phyloP scores from a whole-genome alignment of 2,888 invertebrate genomes.

The Eristalis pertinax region DNA sequence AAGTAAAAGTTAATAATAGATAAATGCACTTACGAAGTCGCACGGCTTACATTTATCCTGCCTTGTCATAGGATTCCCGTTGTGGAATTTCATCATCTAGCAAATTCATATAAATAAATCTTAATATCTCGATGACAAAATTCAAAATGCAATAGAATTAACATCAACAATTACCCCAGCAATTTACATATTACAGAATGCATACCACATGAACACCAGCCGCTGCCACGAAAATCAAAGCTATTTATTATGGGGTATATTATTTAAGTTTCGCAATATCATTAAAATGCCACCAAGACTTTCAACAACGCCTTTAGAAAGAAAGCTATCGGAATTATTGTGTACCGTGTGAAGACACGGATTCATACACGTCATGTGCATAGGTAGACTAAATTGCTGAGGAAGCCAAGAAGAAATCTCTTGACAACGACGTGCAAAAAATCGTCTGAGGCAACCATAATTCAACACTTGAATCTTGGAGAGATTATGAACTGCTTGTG shows the following conservation, averaged over 20 bases:
- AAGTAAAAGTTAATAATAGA: constrained; percentile 63
- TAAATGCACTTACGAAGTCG: constrained; percentile 38
- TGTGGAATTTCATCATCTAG: neutral
- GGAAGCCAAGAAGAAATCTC: neutral
- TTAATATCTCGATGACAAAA: neutral
- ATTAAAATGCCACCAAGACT: constrained; percentile 4
- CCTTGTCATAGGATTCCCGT: no score
- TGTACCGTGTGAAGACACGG: neutral
- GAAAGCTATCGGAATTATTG: neutral
- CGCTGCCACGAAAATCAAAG: constrained; percentile 21
- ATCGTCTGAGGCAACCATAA: constrained; percentile 27
- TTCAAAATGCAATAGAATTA: neutral
- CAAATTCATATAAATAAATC: neutral
- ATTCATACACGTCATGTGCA: neutral
- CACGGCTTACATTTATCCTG: neutral
- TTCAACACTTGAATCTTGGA: constrained; percentile 36
- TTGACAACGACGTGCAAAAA: constrained; percentile 6
- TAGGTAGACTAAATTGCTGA: neutral
- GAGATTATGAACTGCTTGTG: constrained; percentile 15
- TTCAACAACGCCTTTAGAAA: neutral
- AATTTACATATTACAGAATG: no score
- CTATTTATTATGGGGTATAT: neutral
- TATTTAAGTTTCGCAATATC: constrained; percentile 15
- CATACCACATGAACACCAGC: no score
- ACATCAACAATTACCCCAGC: neutral